phyloP scores from a whole-genome alignment of 2,113 vertebrate species.

The Muntiacus reevesi region DNA sequence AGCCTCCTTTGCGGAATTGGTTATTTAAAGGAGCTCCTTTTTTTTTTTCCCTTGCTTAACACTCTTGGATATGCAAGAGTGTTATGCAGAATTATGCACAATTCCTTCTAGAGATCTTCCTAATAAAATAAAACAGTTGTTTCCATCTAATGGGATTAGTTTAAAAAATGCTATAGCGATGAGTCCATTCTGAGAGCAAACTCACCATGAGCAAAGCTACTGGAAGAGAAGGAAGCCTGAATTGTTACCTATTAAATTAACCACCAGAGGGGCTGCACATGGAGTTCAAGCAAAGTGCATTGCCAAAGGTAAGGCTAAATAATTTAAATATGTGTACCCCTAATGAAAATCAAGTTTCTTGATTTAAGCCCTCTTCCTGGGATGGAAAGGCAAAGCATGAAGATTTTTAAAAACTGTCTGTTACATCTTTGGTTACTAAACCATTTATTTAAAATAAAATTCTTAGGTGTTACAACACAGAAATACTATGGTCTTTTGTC shows the following conservation, averaged over 20 bases:
- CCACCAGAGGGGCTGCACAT: not conserved
- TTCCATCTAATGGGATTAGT: slow-evolving; percentile 10
- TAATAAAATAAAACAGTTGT: not conserved
- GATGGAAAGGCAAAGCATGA: not conserved
- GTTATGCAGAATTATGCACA: not conserved
- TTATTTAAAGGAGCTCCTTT: not conserved
- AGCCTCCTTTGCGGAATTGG: not conserved
- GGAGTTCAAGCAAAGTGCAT: not conserved
- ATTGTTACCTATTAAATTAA: not conserved
- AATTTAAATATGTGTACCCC: not conserved
- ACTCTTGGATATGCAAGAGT: not conserved
- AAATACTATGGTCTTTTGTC: not conserved
- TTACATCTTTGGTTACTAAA: not conserved
- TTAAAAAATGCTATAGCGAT: not conserved
- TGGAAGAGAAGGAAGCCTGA: not conserved
- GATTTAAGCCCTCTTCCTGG: not conserved
- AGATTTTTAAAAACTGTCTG: not conserved
- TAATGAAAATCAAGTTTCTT: slow-evolving; percentile 1
- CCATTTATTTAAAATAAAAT: not conserved
- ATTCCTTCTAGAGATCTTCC: not conserved
- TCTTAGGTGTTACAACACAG: not conserved
- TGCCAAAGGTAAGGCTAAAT: not conserved
- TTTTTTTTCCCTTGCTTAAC: not conserved
- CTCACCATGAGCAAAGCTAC: not conserved
- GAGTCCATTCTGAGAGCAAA: not conserved